These are phyloP conservation scores for Dicentrarchus labrax DNA, from an alignment of 2,113 vertebrate genomes.

Conservation along the genomic window DNA sequence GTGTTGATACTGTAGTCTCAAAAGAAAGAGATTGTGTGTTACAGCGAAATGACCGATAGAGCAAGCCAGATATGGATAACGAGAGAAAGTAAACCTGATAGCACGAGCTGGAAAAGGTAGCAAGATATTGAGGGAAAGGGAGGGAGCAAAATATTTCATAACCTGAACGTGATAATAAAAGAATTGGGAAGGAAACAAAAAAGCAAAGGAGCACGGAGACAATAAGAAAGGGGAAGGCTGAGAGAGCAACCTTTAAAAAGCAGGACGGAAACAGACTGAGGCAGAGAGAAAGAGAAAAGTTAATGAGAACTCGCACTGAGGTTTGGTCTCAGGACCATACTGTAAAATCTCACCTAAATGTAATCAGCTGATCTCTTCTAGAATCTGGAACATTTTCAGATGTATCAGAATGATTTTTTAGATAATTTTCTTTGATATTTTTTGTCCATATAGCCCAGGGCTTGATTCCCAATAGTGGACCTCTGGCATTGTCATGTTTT, in stretches of 20 bases:
- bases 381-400: not conserved
- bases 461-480: no score
- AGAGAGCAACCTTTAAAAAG: constrained; percentile 17
- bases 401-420: no score
- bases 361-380: not conserved
- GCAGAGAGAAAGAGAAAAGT: not conserved
- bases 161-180: constrained; percentile 2
- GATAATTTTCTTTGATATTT: no score
- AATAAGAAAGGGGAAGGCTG: constrained; percentile 2
- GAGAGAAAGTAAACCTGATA: not conserved
- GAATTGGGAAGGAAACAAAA: constrained; percentile 7
- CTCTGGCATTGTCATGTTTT: no score
- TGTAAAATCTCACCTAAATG: not conserved
- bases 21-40: not conserved
- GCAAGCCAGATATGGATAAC: not conserved
- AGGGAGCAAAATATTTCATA: constrained; percentile 21
- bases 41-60: constrained; percentile 7
- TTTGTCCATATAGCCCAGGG: no score
- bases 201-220: constrained; percentile 8
- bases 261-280: not conserved
- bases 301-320: not conserved
- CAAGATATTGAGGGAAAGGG: not conserved
- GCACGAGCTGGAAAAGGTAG: not conserved
- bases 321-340: not conserved
- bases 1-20: not conserved